Evolutionary conservation across 1,140 invertebrate species (phyloP).

Genomic region (Megalopta genalis): DNA sequence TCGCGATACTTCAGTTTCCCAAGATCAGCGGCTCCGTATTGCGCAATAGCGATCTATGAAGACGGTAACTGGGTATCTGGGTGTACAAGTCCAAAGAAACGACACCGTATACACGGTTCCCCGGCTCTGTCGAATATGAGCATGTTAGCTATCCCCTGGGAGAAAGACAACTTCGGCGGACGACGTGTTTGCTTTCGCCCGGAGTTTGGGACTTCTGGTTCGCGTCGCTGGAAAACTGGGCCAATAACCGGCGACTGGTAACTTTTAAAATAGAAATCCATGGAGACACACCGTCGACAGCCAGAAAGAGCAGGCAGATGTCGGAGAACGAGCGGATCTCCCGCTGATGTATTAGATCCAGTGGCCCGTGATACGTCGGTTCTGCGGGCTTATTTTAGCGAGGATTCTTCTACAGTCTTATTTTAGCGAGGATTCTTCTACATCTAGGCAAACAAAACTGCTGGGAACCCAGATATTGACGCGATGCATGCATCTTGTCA

Average conservation of each 20-base stretch:
- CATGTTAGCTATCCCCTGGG: slow-evolving; percentile 14
- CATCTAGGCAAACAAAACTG: background rate
- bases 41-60: background rate
- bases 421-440: background rate
- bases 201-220: slow-evolving; percentile 28
- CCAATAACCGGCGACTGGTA: slow-evolving; percentile 55
- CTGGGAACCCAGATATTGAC: background rate
- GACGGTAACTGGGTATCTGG: background rate
- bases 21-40: background rate
- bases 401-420: background rate
- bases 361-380: background rate
- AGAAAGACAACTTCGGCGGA: slow-evolving; percentile 37
- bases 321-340: slow-evolving; percentile 23
- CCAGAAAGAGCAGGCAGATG: background rate
- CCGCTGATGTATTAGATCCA: background rate
- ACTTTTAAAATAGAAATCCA: slow-evolving; percentile 56
- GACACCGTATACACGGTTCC: slow-evolving; percentile 21
- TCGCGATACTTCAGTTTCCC: background rate
- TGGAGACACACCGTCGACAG: slow-evolving; percentile 14
- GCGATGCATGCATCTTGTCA: background rate
- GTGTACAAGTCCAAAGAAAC: background rate
- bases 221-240: slow-evolving; percentile 47
- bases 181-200: slow-evolving; percentile 44
- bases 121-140: slow-evolving; percentile 36
- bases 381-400: background rate